Evolutionary conservation across 2,113 vertebrate genomes (phyloP).

Genomic region (Numida meleagris): DNA sequence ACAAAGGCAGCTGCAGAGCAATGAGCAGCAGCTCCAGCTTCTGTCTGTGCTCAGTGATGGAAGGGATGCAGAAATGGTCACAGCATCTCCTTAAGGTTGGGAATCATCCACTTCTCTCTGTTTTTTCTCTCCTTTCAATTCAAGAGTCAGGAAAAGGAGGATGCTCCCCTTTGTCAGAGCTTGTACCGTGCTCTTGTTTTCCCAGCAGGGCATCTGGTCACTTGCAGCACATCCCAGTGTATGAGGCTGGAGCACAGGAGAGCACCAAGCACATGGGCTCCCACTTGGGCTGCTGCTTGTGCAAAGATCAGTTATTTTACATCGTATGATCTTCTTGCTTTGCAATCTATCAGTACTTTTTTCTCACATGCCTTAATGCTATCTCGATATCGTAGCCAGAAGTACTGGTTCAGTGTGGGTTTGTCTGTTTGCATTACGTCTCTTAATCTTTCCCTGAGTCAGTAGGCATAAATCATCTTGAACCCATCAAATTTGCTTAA

Average conservation of each 20-base stretch:
- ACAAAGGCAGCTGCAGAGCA: not conserved
- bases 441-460: not conserved
- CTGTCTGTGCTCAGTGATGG: not conserved
- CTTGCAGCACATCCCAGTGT: not conserved
- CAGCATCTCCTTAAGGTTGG: not conserved
- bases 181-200: not conserved
- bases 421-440: not conserved
- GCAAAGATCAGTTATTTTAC: not conserved
- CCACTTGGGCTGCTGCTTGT: not conserved
- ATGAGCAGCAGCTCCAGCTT: not conserved
- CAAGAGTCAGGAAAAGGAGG: not conserved
- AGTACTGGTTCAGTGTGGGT: not conserved
- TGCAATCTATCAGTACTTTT: not conserved
- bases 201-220: not conserved
- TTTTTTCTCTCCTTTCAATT: not conserved
- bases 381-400: not conserved
- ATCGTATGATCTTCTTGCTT: not conserved
- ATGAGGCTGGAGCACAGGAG: fast-evolving
- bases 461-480: not conserved
- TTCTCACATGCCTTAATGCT: not conserved
- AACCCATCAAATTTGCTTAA: not conserved
- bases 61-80: fast-evolving
- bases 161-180: not conserved
- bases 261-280: not conserved
- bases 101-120: not conserved